Evolutionary conservation across 53 echinoderm and acorn worm genomes (phyloP), one percentile per base, ranked within the genome.

Genomic region (Paelopatides confundens): DNA sequence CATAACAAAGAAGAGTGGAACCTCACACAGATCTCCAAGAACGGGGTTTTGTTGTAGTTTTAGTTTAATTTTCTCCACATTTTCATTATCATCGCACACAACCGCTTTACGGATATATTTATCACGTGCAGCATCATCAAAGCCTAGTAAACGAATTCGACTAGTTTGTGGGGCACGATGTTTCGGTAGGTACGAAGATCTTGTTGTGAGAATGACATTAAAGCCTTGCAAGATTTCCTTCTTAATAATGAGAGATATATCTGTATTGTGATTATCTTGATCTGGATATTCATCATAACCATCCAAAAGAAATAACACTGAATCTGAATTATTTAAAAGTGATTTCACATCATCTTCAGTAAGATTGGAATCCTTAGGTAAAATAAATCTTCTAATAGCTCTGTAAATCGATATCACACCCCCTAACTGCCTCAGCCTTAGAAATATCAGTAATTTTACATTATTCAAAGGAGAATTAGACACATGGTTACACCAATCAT

Each of bases 281-380:
- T 77, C 77, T 26, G 77, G 77, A 47, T 77, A 77, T 5, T 77
- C 77, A 48, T 77, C 77, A 28, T n/a, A 48, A 2, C 77, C 77
- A 24, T 77, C 77, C 15, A 77, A 3, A 9, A 77, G 4, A 13
- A 77, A 0, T 24, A 77, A 28, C 49, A 77, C 47, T 0, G 77
- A 77, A 14, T 6, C 17, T 12, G 14, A 24, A 12, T 47, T 13
- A 24, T 40, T 9, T 4, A 77, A 26, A 10, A 77, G 10, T 17
- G 21, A 0, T 13, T 49, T 39, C 14, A 77, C 23, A 29, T 40
- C 50, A 11, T 36, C 48, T 48, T 77, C 77, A 9, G 10, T 30
- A 0, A 77, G 0, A 9, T 12, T 5, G 0, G 77, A 37, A 49
- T 77, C 77, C 48, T 38, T 77, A 5, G 77, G 48, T 38, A 77